Conservation (phyloP, 2,113 vertebrate genomes). For the Phyllostomus discolor region DNA sequence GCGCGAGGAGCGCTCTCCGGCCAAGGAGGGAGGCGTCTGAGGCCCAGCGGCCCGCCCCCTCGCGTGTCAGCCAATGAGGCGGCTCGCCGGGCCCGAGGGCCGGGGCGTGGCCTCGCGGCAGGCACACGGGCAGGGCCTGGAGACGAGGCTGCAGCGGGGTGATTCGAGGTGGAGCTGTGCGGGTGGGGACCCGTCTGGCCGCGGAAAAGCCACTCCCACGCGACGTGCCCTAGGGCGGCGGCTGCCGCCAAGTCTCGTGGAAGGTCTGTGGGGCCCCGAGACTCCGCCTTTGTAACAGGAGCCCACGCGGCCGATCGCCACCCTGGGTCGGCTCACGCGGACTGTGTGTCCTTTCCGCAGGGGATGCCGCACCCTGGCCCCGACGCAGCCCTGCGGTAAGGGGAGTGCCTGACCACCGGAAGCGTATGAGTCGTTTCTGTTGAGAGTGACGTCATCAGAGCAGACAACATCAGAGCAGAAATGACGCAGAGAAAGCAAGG, state of each 20-base stretch:
- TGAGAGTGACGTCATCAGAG: constrained; percentile 54
- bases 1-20: background rate
- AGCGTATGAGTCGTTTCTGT: constrained; percentile 45
- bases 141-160: background rate
- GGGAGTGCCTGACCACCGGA: constrained; percentile 26
- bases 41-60: background rate
- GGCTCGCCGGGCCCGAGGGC: background rate
- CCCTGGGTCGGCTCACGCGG: background rate
- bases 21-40: background rate
- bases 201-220: background rate
- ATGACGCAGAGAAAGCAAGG: constrained; percentile 51
- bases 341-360: background rate
- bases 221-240: too few species aligned
- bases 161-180: fast-evolving
- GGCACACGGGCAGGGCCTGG: too few species aligned
- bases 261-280: background rate
- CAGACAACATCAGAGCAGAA: constrained; percentile 58
- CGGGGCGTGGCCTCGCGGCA: background rate
- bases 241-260: background rate
- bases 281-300: background rate
- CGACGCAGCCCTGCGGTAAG: background rate
- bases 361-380: background rate
- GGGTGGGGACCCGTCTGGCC: background rate
- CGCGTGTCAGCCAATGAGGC: too few species aligned
- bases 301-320: background rate